Conservation (phyloP, 2,113 vertebrate genomes). For the Hydrolagus affinis region DNA sequence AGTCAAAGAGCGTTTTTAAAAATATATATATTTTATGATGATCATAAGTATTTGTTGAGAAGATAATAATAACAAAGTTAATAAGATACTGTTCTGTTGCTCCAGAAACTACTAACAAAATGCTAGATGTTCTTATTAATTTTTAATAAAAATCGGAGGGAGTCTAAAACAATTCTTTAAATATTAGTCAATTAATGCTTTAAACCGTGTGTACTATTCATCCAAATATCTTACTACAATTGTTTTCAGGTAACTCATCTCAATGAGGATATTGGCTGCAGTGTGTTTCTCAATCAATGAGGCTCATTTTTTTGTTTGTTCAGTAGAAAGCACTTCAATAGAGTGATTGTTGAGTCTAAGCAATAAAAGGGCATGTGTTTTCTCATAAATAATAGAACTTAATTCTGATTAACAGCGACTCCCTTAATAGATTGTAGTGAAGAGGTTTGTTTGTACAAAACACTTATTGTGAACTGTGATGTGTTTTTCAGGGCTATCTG, state of each 20-base stretch:
- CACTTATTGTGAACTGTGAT: not conserved
- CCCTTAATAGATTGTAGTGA: not conserved
- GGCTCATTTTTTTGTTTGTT: not conserved
- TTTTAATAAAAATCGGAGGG: not conserved
- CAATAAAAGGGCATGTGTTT: conserved; percentile 6
- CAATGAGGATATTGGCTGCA: not conserved
- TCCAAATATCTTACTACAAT: not conserved
- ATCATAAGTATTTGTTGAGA: not conserved
- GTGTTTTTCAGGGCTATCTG: not conserved
- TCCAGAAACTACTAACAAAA: too few species aligned
- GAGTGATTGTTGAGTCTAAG: not conserved
- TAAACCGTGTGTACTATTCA: not conserved
- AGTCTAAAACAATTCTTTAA: not conserved
- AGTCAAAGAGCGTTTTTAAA: not conserved
- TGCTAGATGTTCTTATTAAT: not conserved
- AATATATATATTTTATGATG: too few species aligned
- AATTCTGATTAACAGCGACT: not conserved
- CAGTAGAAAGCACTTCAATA: not conserved
- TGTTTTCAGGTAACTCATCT: not conserved
- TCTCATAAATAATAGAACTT: not conserved
- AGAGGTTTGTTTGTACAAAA: not conserved
- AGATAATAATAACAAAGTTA: too few species aligned
- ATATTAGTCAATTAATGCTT: not conserved
- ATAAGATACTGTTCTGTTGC: too few species aligned
- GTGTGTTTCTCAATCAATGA: not conserved